phyloP scores from a whole-genome alignment of 2,113 vertebrate genomes.

The Salminus brasiliensis region DNA sequence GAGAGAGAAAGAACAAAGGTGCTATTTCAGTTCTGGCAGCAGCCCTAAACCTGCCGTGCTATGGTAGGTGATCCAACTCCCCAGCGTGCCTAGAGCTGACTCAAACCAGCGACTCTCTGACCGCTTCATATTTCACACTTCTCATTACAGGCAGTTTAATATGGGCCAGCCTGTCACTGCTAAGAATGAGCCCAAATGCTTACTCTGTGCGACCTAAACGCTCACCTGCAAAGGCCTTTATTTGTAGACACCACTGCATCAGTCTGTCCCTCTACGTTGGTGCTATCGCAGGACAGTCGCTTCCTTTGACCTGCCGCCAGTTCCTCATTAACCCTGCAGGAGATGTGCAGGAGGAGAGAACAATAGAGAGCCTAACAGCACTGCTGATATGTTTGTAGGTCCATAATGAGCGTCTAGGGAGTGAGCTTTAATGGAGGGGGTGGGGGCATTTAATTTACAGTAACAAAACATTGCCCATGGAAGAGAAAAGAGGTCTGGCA shows the following conservation, averaged over 20 bases:
- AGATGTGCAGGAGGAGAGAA: background rate
- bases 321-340: constrained; percentile 48
- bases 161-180: background rate
- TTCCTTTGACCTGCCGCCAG: constrained; percentile 59
- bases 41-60: background rate
- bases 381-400: background rate
- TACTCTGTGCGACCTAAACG: background rate
- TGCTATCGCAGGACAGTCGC: constrained; percentile 67
- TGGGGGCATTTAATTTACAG: constrained; percentile 7
- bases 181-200: background rate
- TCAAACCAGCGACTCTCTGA: background rate
- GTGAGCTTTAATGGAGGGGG: background rate
- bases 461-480: constrained; percentile 6
- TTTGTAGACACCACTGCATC: constrained; percentile 58
- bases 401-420: background rate
- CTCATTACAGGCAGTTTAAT: background rate
- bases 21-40: background rate
- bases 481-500: constrained; percentile 31
- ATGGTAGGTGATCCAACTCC: background rate
- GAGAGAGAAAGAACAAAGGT: background rate
- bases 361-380: constrained; percentile 1
- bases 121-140: background rate
- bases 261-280: constrained; percentile 47
- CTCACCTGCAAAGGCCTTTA: constrained; percentile 68
- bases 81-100: background rate